Conservation (phyloP, 37 sponge, comb jelly and placozoan genomes). For the Halisarca cf. caerulea region DNA sequence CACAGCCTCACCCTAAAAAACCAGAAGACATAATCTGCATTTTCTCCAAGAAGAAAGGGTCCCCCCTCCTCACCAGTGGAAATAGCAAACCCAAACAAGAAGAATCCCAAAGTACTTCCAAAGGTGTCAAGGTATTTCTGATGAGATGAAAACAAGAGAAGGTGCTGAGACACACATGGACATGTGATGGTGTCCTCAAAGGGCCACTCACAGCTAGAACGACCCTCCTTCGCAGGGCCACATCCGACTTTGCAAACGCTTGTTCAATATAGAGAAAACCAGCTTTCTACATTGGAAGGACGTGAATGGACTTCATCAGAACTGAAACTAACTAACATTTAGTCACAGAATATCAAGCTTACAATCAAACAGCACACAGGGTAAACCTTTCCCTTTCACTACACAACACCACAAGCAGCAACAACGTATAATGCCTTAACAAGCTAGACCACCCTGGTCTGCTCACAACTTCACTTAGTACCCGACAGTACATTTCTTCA, state of each 20-base stretch:
- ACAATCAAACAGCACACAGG: too few relatives aligned
- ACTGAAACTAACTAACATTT: too few relatives aligned
- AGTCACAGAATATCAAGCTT: too few relatives aligned
- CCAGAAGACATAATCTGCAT: slow-evolving; percentile 53
- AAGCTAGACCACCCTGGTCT: too few relatives aligned
- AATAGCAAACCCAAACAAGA: slow-evolving; percentile 83
- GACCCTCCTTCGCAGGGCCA: slow-evolving; percentile 70
- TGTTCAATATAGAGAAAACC: slow-evolving; percentile 86
- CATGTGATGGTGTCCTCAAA: neutral
- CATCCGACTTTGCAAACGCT: slow-evolving; percentile 61
- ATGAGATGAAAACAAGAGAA: too few relatives aligned
- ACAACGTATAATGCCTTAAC: too few relatives aligned
- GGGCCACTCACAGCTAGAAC: slow-evolving; percentile 67
- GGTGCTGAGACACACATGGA: neutral
- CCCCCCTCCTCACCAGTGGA: slow-evolving; percentile 50
- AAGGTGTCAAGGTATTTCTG: slow-evolving; percentile 44
- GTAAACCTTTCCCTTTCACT: too few relatives aligned
- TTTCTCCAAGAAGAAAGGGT: slow-evolving; percentile 48
- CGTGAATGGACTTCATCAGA: neutral
- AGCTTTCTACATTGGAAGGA: slow-evolving; percentile 63
- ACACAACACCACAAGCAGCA: too few relatives aligned
- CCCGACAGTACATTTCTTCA: too few relatives aligned
- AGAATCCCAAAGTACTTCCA: slow-evolving; percentile 59
- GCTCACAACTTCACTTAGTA: too few relatives aligned
- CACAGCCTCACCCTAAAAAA: slow-evolving; percentile 36